Evolutionary conservation across 2,113 vertebrate genomes (phyloP).

Genomic region (Fulica atra): DNA sequence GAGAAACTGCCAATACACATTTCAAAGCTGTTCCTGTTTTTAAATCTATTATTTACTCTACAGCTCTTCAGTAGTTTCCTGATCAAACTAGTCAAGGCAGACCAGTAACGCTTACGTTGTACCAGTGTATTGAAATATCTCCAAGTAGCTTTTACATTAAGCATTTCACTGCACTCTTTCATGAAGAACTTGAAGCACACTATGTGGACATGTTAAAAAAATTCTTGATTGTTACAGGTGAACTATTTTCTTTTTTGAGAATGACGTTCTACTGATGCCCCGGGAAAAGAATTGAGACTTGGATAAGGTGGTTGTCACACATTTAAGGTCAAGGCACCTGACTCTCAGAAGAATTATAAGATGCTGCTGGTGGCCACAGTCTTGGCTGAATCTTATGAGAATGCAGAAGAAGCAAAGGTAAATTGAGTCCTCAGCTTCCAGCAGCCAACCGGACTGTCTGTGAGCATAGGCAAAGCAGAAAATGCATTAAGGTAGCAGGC

Average conservation of each 20-base stretch:
- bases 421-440: background rate
- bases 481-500: background rate
- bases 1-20: background rate
- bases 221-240: background rate
- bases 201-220: background rate
- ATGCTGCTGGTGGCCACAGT: background rate
- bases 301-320: background rate
- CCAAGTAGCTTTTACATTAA: background rate
- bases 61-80: background rate
- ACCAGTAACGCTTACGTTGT: background rate
- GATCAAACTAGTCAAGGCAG: constrained; percentile 2
- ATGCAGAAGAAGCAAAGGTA: background rate
- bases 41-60: constrained; percentile 23
- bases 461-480: background rate
- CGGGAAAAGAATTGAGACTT: background rate
- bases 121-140: background rate
- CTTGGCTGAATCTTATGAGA: background rate
- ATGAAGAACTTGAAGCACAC: background rate
- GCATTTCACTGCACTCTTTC: background rate
- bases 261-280: background rate
- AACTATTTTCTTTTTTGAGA: background rate
- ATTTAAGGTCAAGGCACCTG: background rate
- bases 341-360: background rate
- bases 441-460: background rate
- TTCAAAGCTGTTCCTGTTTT: constrained; percentile 24